A percentile compares a stretch with the other conserved stretches of the same genome.
Evolutionary conservation across 2,113 vertebrate species (phyloP).

Genomic region (Thunnus maccoyii): DNA sequence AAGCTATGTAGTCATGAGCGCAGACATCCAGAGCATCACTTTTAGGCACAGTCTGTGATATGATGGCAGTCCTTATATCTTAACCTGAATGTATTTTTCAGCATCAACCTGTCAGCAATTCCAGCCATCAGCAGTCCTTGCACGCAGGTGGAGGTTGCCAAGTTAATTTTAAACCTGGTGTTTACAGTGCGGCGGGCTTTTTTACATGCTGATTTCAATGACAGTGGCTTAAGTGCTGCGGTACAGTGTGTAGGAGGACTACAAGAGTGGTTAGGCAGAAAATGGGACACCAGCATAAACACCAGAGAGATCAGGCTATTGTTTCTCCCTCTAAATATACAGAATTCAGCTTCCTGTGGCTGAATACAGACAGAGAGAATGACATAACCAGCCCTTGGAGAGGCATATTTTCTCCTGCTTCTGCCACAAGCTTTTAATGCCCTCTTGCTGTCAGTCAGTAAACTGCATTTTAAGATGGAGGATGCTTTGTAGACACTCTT

Average conservation of each 20-base stretch:
- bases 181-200: slow-evolving; percentile 50
- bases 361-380: slow-evolving; percentile 45
- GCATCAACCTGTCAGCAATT: not conserved
- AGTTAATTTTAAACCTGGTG: slow-evolving; percentile 42
- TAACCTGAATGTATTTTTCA: not conserved
- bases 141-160: slow-evolving; percentile 35
- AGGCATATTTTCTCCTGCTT: slow-evolving; percentile 7
- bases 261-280: slow-evolving; percentile 50
- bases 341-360: slow-evolving; percentile 61
- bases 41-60: slow-evolving; percentile 18
- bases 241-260: slow-evolving; percentile 51
- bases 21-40: slow-evolving; percentile 1
- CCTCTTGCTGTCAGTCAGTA: slow-evolving; percentile 77
- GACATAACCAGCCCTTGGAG: slow-evolving; percentile 75
- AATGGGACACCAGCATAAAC: slow-evolving; percentile 68
- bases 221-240: slow-evolving; percentile 26
- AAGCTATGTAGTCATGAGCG: not conserved
- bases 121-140: slow-evolving; percentile 19
- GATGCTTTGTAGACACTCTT: not conserved
- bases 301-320: slow-evolving; percentile 67
- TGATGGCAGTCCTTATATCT: not conserved
- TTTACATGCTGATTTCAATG: slow-evolving; percentile 38
- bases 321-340: slow-evolving; percentile 73
- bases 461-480: slow-evolving; percentile 66
- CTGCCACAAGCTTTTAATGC: slow-evolving; percentile 77